Evolutionary conservation across 1,140 invertebrate species (phyloP).

Genomic region (Drosophila saltans): DNA sequence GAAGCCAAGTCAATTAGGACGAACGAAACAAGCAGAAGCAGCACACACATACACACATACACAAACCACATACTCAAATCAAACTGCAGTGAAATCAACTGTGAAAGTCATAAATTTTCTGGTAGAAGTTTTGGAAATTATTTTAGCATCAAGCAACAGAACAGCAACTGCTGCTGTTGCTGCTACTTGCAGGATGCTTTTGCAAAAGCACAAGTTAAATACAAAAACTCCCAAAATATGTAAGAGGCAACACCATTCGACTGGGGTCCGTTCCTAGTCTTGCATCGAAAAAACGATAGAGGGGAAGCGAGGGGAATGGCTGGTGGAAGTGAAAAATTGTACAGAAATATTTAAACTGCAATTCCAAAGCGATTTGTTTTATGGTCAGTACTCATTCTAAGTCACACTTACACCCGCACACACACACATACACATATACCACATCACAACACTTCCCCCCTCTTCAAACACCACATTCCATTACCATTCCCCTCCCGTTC

Average conservation of each 20-base stretch:
- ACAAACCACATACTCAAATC: slow-evolving; percentile 29
- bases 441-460: background rate
- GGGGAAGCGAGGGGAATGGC: too few relatives aligned
- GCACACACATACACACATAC: background rate
- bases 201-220: slow-evolving; percentile 54
- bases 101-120: slow-evolving; percentile 66
- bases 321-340: slow-evolving; percentile 41
- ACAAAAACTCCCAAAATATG: slow-evolving; percentile 44
- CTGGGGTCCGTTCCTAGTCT: background rate
- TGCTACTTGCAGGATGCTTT: background rate
- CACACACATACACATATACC: background rate
- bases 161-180: background rate
- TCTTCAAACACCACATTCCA: background rate
- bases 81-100: slow-evolving; percentile 61
- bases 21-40: background rate
- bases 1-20: slow-evolving; percentile 21
- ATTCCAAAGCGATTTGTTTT: slow-evolving; percentile 73
- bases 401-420: background rate
- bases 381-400: slow-evolving; percentile 36
- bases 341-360: slow-evolving; percentile 72
- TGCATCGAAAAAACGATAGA: background rate
- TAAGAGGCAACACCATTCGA: slow-evolving; percentile 13
- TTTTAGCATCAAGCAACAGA: slow-evolving; percentile 51
- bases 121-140: slow-evolving; percentile 51
- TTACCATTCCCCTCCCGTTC: background rate